A percentile compares a stretch with the other conserved stretches of the same genome.
Conservation (phyloP, 2,113 vertebrate species). For the Pelobates fuscus region DNA sequence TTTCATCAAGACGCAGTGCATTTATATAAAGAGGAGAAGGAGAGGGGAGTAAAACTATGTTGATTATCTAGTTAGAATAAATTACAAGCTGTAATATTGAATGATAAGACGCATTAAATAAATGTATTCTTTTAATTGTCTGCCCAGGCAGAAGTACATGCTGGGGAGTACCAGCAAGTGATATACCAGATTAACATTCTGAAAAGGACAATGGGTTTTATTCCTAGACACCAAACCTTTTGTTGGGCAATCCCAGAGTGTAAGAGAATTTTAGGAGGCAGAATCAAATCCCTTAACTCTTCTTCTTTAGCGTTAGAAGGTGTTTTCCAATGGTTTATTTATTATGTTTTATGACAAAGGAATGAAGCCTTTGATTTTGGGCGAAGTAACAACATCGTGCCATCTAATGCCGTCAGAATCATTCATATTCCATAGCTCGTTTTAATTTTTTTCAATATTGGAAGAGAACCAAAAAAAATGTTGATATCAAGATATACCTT, state of each 20-base stretch:
- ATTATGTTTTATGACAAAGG: too few relatives aligned
- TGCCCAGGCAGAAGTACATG: constrained; percentile 74
- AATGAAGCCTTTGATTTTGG: too few relatives aligned
- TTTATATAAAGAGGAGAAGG: constrained; percentile 63
- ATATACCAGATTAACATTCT: constrained; percentile 92
- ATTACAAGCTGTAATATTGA: constrained; percentile 74
- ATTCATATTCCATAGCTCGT: too few relatives aligned
- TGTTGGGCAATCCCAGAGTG: constrained; percentile 82
- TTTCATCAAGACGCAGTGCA: constrained; percentile 70
- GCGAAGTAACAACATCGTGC: too few relatives aligned
- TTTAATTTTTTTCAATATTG: too few relatives aligned
- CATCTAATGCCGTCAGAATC: too few relatives aligned
- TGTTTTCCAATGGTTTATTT: too few relatives aligned
- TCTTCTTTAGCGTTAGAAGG: too few relatives aligned
- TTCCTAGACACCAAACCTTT: constrained; percentile 88
- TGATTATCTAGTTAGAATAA: constrained; percentile 73
- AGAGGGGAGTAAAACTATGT: constrained; percentile 65
- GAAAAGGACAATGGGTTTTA: constrained; percentile 77
- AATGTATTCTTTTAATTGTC: constrained; percentile 78
- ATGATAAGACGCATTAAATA: constrained; percentile 75
- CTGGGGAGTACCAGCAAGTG: constrained; percentile 76
- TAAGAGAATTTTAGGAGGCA: constrained; percentile 65
- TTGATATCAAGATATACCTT: too few relatives aligned
- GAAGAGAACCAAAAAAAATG: too few relatives aligned
- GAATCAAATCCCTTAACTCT: constrained; percentile 46